A percentile compares a stretch with the other conserved stretches of the same genome.
Conservation (phyloP, 2,113 vertebrate genomes). For the Oreochromis niloticus region DNA sequence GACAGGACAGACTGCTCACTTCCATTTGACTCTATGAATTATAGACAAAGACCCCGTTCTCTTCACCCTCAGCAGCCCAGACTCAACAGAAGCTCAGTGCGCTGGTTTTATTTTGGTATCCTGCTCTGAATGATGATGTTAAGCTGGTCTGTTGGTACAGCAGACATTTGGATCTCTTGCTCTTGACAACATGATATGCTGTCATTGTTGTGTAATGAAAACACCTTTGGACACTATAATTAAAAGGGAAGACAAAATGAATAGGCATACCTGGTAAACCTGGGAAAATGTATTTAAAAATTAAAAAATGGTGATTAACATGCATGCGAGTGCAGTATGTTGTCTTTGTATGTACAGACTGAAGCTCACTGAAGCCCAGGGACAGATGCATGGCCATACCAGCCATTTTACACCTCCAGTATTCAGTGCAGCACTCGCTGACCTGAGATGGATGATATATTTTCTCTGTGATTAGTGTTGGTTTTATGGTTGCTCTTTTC, state of each 20-base stretch:
- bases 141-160: background rate
- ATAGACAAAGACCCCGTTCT: constrained; percentile 73
- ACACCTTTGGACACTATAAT: background rate
- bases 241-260: background rate
- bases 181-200: background rate
- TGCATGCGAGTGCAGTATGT: background rate
- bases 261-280: background rate
- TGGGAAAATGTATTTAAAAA: background rate
- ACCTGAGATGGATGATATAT: constrained; percentile 63
- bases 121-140: constrained; percentile 6
- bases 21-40: constrained; percentile 72
- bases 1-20: constrained; percentile 46
- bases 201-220: background rate
- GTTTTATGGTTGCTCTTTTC: background rate
- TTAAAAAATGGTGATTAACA: background rate
- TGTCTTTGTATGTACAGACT: constrained; percentile 11
- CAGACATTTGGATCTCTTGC: background rate
- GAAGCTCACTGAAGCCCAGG: constrained; percentile 19
- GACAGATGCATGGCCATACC: constrained; percentile 59
- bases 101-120: constrained; percentile 32
- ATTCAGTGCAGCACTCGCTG: constrained; percentile 18
- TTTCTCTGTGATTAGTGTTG: constrained; percentile 5
- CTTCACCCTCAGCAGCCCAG: constrained; percentile 32
- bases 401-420: constrained; percentile 72
- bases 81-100: constrained; percentile 28